Percentiles rank a stretch among this genome's conserved stretches.
These are phyloP conservation scores for Oostethus manadensis DNA, from an alignment of 2,113 vertebrate species.

Conservation along the genomic window DNA sequence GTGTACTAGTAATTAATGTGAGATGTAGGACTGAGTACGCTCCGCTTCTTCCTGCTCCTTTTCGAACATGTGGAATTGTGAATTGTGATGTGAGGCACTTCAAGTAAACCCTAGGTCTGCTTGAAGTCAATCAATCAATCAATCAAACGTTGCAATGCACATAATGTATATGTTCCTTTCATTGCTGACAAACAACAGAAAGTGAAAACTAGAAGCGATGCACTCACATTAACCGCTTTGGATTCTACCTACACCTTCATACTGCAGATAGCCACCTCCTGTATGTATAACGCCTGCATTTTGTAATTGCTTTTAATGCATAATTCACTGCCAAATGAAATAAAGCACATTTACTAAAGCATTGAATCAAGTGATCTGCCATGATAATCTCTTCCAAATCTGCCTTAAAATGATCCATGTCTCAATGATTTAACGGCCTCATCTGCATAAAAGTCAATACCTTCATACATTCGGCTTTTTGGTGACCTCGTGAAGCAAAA, in stretches of 20 bases:
- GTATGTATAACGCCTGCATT: background rate
- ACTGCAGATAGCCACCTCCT: background rate
- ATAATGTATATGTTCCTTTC: too few relatives aligned
- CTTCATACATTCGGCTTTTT: background rate
- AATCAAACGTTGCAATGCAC: too few relatives aligned
- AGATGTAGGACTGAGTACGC: too few relatives aligned
- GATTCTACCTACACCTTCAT: background rate
- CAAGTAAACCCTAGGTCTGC: too few relatives aligned
- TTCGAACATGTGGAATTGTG: too few relatives aligned
- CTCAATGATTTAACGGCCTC: background rate
- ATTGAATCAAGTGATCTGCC: slow-evolving; percentile 2
- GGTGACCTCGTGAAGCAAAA: background rate
- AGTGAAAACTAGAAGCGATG: too few relatives aligned
- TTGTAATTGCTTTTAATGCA: background rate
- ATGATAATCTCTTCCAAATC: background rate
- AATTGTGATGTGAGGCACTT: too few relatives aligned
- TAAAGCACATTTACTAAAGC: background rate
- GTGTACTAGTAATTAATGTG: too few relatives aligned
- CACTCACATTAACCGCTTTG: too few relatives aligned
- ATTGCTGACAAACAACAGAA: too few relatives aligned
- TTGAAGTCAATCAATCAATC: too few relatives aligned
- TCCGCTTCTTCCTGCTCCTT: too few relatives aligned
- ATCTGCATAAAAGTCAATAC: background rate
- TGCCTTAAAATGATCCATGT: background rate
- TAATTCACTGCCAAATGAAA: background rate